Evolutionary conservation across 1,140 invertebrate species (phyloP).

Genomic region (Brachionus asplanchnoidis): DNA sequence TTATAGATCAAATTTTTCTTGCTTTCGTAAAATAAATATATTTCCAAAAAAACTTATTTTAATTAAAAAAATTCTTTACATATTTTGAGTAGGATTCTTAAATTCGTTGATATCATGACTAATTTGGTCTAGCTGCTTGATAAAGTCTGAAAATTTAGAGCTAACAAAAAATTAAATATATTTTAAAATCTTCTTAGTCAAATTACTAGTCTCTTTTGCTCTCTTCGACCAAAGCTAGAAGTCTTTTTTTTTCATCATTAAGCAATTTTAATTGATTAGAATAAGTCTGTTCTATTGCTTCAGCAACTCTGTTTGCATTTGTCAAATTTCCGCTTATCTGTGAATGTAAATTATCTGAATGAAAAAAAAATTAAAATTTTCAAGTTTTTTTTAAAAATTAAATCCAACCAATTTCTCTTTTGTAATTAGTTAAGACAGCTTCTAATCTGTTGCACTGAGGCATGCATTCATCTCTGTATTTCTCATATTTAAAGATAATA

Average conservation of each 20-base stretch:
- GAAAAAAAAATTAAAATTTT: neutral
- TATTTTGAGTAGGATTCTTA: conserved; percentile 11
- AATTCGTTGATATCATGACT: neutral
- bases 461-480: neutral
- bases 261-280: neutral
- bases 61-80: neutral
- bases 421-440: neutral
- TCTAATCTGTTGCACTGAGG: neutral
- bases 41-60: neutral
- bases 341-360: neutral
- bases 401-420: conserved; percentile 22
- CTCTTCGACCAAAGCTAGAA: neutral
- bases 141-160: neutral
- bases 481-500: conserved; percentile 8
- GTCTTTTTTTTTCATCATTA: conserved; percentile 7
- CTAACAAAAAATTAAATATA: neutral
- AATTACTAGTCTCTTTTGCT: conserved; percentile 13
- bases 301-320: neutral
- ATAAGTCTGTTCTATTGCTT: neutral
- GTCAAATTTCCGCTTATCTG: neutral
- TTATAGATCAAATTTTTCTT: no score
- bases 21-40: no score
- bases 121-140: neutral
- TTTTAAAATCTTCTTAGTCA: neutral
- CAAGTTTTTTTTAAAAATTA: neutral